Evolutionary conservation across 2,113 vertebrate species (phyloP), one percentile per base, ranked within the genome.

Genomic region (Rhagologus leucostigma): DNA sequence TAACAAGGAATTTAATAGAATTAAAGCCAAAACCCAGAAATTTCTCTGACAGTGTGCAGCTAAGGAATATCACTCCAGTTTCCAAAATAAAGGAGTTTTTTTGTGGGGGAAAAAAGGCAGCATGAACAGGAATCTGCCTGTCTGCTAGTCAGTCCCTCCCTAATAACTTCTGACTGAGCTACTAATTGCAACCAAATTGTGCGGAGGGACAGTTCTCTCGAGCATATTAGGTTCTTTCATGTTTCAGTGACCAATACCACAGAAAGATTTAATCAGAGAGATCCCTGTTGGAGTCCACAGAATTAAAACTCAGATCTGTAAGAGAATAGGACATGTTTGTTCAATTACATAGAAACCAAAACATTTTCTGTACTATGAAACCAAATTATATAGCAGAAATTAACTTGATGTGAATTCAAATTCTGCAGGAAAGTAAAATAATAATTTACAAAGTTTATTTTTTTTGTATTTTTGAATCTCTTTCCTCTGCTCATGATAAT

Each of bases 121-220:
- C 30, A 41, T 3, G 7, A 91, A 84, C 30, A 2, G 3, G 44
- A 93, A 78, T 91, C 42, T 93, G 30, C 17, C 81, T 71, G 39
- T 78, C 44, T 93, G 30, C 22, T 79, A 33, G n/a, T 50, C 46
- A 44, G 20, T 55, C 37, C 10, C 24, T 62, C 21, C 10, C 11
- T 75, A 59, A 69, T 52, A 93, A 79, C 41, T 77, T 93, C 35
- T 87, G 68, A 81, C 69, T 83, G 49, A 80, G 53, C n/a, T 88
- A 49, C 55, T 90, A 89, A 93, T 93, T 81, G 47, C 81, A 91
- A 74, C 26, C 42, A 82, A 91, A 84, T 89, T 95, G 39, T 83
- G 76, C 3, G 23, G 71, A 56, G 27, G 53, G 35, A 52, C 46
- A 64, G 27, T 33, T 90, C 44, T 90, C 35, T 78, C 3, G 4